Evolutionary conservation across 2,113 vertebrate species (phyloP).

Genomic region (Alligator sinensis): DNA sequence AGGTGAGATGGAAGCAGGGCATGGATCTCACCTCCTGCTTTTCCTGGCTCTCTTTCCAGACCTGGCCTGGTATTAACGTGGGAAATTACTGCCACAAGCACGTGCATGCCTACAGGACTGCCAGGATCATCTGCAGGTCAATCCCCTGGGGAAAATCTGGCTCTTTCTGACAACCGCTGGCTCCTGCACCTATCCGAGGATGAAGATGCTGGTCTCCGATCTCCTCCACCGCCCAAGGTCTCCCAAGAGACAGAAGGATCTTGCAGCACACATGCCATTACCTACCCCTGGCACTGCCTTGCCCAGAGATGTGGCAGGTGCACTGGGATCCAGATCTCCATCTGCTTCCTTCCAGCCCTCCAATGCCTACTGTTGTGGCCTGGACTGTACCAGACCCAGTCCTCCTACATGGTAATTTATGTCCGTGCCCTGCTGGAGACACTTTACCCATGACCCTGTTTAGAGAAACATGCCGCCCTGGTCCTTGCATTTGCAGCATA

Average conservation of each 20-base stretch:
- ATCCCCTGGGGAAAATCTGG: background rate
- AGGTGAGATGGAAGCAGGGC: background rate
- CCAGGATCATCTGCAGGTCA: background rate
- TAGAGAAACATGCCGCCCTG: background rate
- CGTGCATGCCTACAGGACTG: background rate
- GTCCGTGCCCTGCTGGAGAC: background rate
- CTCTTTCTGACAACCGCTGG: background rate
- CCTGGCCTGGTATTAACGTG: background rate
- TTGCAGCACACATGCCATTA: accelerated
- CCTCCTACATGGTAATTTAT: background rate
- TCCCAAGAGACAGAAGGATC: background rate
- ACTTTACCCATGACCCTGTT: background rate
- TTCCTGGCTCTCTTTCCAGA: background rate
- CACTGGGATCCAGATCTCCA: background rate
- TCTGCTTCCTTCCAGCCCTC: background rate
- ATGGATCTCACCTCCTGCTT: background rate
- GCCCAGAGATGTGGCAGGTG: background rate
- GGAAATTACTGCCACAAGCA: background rate
- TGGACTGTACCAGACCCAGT: background rate
- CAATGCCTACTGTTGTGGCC: background rate
- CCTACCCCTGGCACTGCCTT: background rate
- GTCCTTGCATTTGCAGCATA: background rate
- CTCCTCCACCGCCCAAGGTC: background rate
- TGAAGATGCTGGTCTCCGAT: background rate
- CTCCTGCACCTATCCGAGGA: background rate